A percentile compares a stretch with the other conserved stretches of the same genome.
phyloP scores from a whole-genome alignment of 2,797 vertebrate genomes.

The Pogonophryne albipinna region DNA sequence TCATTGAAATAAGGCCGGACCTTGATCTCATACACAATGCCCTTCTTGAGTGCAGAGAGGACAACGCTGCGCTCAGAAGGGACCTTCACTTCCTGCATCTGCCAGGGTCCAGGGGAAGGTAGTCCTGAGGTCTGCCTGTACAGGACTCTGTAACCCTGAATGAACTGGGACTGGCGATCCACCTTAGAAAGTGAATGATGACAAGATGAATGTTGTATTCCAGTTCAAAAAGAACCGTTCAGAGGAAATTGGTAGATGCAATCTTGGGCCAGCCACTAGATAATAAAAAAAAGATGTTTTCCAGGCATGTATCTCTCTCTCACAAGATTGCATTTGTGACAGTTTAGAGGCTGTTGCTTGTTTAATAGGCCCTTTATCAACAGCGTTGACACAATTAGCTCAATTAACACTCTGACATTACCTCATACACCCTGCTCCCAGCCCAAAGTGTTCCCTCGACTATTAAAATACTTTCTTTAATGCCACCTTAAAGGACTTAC shows the following conservation, averaged over 20 bases:
- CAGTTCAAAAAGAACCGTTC: not conserved
- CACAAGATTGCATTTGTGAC: constrained; percentile 47
- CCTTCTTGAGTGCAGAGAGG: constrained; percentile 92
- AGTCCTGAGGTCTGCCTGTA: constrained; percentile 94
- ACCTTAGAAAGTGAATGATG: constrained; percentile 84
- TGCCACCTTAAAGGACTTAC: constrained; percentile 58
- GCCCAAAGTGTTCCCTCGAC: constrained; percentile 37
- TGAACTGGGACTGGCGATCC: constrained; percentile 97
- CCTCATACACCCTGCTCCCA: constrained; percentile 41
- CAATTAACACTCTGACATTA: constrained; percentile 72
- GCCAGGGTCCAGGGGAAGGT: constrained; percentile 90
- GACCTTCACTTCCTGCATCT: constrained; percentile 93
- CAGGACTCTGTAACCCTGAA: constrained; percentile 96
- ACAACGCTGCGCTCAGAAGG: constrained; percentile 92
- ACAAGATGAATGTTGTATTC: constrained; percentile 13
- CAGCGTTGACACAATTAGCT: constrained; percentile 64
- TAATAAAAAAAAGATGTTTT: constrained; percentile 36
- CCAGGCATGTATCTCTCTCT: constrained; percentile 33
- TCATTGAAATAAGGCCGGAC: constrained; percentile 98
- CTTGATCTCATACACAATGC: constrained; percentile 96
- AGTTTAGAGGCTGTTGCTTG: constrained; percentile 56
- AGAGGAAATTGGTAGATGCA: not conserved
- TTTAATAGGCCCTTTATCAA: constrained; percentile 74
- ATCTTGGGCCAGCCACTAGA: constrained; percentile 10
- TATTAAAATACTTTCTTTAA: constrained; percentile 63